These are phyloP conservation scores for Parazoanthus darwini DNA, from an alignment of 92 coral and sea anemone species.

Conservation along the genomic window DNA sequence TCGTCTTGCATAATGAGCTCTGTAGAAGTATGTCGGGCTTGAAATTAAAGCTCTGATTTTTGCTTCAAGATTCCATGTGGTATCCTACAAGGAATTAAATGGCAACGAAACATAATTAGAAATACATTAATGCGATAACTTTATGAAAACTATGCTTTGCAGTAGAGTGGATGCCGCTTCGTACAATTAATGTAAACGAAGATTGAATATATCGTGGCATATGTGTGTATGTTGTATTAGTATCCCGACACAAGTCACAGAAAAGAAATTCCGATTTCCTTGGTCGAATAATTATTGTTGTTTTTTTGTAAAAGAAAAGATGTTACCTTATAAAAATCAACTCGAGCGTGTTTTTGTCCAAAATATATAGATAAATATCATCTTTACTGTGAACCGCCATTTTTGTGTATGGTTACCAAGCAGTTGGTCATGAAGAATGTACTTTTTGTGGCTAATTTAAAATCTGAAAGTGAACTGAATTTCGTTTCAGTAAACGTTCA, in stretches of 20 bases:
- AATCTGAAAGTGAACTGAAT: background rate
- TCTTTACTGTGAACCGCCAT: background rate
- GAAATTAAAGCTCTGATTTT: background rate
- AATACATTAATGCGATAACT: background rate
- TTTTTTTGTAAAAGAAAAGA: background rate
- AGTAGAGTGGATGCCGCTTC: background rate
- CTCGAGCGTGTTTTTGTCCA: no score
- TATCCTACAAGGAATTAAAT: background rate
- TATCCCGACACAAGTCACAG: no score
- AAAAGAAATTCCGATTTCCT: no score
- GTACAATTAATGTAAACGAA: background rate
- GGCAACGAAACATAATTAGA: background rate
- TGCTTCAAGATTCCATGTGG: background rate
- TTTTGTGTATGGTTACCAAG: slow-evolving; percentile 39
- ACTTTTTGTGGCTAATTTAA: background rate
- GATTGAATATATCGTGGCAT: no score
- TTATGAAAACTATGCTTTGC: background rate
- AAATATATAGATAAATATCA: no score
- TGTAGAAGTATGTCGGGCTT: background rate
- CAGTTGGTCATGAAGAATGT: background rate
- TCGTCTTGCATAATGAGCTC: background rate
- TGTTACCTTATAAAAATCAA: no score
- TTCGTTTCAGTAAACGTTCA: background rate
- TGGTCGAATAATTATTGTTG: no score
- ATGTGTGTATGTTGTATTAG: background rate